phyloP scores from a whole-genome alignment of 2,797 vertebrate genomes.

The Scarus forsteni region DNA sequence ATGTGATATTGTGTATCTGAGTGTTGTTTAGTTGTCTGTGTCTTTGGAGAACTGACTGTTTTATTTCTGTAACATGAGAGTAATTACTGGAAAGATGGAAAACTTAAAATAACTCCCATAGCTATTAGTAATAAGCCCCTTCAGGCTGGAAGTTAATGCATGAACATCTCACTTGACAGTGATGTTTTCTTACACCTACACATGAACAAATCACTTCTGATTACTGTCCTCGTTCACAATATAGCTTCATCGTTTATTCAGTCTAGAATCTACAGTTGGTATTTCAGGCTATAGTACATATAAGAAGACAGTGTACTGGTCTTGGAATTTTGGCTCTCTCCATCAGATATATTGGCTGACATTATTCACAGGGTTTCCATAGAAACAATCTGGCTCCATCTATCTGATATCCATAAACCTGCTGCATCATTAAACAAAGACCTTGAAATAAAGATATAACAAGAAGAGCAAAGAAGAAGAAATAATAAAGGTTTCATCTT shows the following conservation, averaged over 20 bases:
- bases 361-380: slow-evolving; percentile 2
- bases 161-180: background rate
- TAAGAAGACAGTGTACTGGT: background rate
- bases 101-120: slow-evolving; percentile 14
- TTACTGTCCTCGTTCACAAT: slow-evolving; percentile 19
- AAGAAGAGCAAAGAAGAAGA: background rate
- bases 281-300: background rate
- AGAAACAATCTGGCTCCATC: slow-evolving; percentile 7
- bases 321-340: background rate
- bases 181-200: slow-evolving; percentile 29
- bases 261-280: background rate
- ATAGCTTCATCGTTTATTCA: slow-evolving; percentile 11
- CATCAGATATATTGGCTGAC: background rate
- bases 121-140: slow-evolving; percentile 28
- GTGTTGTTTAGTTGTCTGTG: background rate
- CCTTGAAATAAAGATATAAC: slow-evolving; percentile 1
- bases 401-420: slow-evolving; percentile 10
- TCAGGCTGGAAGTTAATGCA: slow-evolving; percentile 11
- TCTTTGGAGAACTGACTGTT: slow-evolving; percentile 21
- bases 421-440: slow-evolving; percentile 1
- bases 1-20: background rate
- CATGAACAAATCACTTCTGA: slow-evolving; percentile 24
- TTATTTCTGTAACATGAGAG: slow-evolving; percentile 1
- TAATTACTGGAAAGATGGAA: slow-evolving; percentile 10
- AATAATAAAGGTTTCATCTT: slow-evolving; percentile 3